A percentile compares a stretch with the other conserved stretches of the same genome.
phyloP scores from a whole-genome alignment of 2,113 vertebrate genomes.

The Dromiciops gliroides region DNA sequence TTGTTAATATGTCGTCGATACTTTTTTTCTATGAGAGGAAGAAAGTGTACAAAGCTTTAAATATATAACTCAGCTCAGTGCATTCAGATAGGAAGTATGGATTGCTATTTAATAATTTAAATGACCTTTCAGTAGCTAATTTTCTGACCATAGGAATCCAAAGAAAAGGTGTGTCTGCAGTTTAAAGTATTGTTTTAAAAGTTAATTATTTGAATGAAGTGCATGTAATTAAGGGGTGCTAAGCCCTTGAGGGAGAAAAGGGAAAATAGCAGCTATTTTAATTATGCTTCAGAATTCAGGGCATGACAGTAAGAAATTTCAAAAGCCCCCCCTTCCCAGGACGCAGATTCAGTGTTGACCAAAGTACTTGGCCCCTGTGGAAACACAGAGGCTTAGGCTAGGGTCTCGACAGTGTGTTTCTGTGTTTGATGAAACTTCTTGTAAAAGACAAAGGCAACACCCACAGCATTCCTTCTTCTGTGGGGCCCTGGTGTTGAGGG shows the following conservation, averaged over 20 bases:
- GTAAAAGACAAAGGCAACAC: not conserved
- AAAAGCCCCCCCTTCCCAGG: conserved; percentile 13
- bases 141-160: not conserved
- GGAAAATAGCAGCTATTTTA: conserved; percentile 18
- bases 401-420: not conserved
- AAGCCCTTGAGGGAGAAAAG: not conserved
- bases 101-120: conserved; percentile 20
- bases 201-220: conserved; percentile 13
- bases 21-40: conserved; percentile 50
- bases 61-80: conserved; percentile 10
- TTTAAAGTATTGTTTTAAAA: conserved; percentile 28
- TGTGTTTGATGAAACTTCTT: not conserved
- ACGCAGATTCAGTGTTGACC: not conserved
- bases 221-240: not conserved
- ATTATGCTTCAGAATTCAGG: conserved; percentile 29
- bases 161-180: conserved; percentile 13
- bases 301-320: conserved; percentile 43
- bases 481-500: not conserved
- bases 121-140: not conserved
- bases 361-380: not conserved
- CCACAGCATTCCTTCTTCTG: not conserved
- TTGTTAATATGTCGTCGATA: not conserved
- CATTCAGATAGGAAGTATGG: not conserved
- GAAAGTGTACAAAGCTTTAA: not conserved
- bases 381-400: not conserved